A percentile compares a stretch with the other conserved stretches of the same genome.
Evolutionary conservation across 2,113 vertebrate species (phyloP).

Genomic region (Cygnus buccinator): DNA sequence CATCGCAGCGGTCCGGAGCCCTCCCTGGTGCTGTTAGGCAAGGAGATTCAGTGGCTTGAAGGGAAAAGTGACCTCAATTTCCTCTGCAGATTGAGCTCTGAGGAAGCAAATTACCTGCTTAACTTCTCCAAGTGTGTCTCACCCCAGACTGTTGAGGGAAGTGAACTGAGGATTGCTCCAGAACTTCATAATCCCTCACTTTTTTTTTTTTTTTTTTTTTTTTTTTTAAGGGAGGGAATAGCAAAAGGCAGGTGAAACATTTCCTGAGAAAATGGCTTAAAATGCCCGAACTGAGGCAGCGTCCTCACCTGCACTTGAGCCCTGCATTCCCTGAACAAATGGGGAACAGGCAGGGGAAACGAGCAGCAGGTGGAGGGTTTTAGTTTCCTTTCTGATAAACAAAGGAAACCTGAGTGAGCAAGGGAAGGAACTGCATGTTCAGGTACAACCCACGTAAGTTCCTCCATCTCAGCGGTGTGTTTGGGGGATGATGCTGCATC

Average conservation of each 20-base stretch:
- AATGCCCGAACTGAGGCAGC: accelerated
- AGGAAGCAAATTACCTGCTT: not conserved
- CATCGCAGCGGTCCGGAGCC: accelerated
- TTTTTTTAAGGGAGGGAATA: too few relatives aligned
- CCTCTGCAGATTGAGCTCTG: not conserved
- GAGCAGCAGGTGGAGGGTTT: not conserved
- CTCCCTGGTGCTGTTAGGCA: accelerated
- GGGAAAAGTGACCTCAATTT: not conserved
- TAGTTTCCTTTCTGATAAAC: not conserved
- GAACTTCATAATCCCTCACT: not conserved
- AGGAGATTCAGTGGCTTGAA: not conserved
- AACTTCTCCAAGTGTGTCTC: not conserved
- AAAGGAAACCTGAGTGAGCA: not conserved
- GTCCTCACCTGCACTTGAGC: not conserved
- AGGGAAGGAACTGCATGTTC: constrained; percentile 23
- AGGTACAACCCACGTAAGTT: not conserved
- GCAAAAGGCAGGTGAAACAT: not conserved
- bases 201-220: too few relatives aligned
- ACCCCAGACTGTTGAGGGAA: not conserved
- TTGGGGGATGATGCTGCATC: not conserved
- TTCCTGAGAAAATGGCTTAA: not conserved
- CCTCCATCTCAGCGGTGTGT: not conserved
- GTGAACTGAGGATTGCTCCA: accelerated
- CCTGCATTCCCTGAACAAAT: not conserved
- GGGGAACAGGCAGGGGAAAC: accelerated